Evolutionary conservation across 2,888 invertebrate species (phyloP).

Genomic region (Alloplasta piceator): DNA sequence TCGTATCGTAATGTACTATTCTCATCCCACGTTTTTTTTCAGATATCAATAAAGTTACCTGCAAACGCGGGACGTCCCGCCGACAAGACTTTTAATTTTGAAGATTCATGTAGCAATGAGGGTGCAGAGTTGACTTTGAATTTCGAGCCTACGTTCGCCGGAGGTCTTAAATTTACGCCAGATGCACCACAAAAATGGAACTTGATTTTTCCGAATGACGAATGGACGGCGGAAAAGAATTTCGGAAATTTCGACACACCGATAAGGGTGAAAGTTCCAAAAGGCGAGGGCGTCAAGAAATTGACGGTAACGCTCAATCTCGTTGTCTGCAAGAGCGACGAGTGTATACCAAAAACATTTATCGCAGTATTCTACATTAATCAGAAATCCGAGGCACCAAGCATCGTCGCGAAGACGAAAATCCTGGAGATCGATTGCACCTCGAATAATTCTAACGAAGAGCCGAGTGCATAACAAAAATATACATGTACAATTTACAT

Average conservation of each 20-base stretch:
- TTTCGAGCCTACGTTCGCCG: conserved; percentile 82
- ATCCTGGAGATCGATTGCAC: conserved; percentile 71
- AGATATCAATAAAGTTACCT: conserved; percentile 75
- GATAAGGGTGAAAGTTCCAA: conserved; percentile 72
- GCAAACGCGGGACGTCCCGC: conserved; percentile 61
- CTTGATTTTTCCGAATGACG: conserved; percentile 79
- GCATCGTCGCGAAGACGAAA: conserved; percentile 69
- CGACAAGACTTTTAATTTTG: conserved; percentile 71
- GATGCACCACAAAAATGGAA: conserved; percentile 86
- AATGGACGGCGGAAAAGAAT: conserved; percentile 70
- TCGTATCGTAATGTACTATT: too few relatives aligned
- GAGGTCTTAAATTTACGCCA: conserved; percentile 85
- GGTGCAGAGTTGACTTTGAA: conserved; percentile 82
- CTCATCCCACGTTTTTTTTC: background rate
- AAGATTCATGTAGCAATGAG: conserved; percentile 78
- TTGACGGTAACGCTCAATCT: conserved; percentile 75
- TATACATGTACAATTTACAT: conserved; percentile 4
- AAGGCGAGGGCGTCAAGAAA: conserved; percentile 71
- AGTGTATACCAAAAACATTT: conserved; percentile 78
- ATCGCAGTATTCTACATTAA: conserved; percentile 73
- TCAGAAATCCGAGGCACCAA: conserved; percentile 71
- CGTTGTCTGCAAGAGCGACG: conserved; percentile 76
- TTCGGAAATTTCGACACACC: conserved; percentile 72
- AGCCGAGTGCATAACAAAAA: conserved; percentile 17
- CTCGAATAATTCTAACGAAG: background rate